Conservation (phyloP, 2,797 vertebrate species). For the Platalea minor region DNA sequence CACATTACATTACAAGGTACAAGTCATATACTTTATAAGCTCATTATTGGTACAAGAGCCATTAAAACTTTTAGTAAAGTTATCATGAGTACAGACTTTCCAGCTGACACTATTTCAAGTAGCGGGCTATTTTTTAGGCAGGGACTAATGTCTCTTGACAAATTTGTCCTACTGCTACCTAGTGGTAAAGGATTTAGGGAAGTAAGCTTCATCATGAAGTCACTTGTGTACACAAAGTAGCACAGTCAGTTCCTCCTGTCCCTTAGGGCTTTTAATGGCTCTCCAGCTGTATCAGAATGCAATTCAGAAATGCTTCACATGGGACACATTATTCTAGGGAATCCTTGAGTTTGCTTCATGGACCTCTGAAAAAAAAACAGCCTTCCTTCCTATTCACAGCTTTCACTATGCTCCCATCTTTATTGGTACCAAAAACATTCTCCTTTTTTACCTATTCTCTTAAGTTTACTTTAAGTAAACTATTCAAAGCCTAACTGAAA, state of each 20-base stretch:
- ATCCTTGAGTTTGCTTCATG: neutral
- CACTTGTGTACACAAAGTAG: neutral
- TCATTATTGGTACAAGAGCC: neutral
- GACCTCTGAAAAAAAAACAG: neutral
- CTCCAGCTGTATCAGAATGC: neutral
- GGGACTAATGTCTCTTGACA: neutral
- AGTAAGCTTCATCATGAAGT: neutral
- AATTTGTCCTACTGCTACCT: neutral
- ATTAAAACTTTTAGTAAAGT: neutral
- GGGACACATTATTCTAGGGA: neutral
- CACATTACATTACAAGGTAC: neutral
- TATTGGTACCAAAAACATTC: neutral
- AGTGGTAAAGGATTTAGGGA: neutral
- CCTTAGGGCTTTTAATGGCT: neutral
- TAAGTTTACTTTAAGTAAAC: neutral
- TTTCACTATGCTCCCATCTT: neutral
- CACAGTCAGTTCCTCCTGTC: neutral
- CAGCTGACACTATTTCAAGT: neutral
- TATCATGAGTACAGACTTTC: neutral
- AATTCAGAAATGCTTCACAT: neutral
- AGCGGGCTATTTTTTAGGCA: neutral
- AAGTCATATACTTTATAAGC: neutral
- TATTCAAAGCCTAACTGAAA: neutral
- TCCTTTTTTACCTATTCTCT: neutral
- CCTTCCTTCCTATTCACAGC: neutral